Percentiles rank a stretch among this genome's conserved stretches.
Evolutionary conservation across 2,113 vertebrate genomes (phyloP).

Genomic region (Hemicordylus capensis): DNA sequence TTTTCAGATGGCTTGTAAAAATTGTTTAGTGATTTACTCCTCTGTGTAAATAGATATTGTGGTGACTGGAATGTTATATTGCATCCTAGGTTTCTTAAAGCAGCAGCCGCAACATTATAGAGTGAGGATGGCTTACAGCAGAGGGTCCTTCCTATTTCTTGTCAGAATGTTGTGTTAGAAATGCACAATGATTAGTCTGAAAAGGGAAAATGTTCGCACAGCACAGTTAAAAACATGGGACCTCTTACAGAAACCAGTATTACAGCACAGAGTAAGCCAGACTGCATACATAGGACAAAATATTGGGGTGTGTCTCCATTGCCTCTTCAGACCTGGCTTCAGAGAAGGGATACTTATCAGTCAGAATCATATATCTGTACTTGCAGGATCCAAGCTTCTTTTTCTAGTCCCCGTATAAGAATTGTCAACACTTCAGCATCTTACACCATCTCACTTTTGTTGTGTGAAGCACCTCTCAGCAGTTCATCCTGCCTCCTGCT

Average conservation of each 20-base stretch:
- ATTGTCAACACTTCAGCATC: background rate
- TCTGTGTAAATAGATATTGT: conserved; percentile 60
- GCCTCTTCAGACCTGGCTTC: background rate
- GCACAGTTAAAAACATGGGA: background rate
- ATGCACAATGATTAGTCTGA: background rate
- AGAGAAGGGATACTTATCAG: background rate
- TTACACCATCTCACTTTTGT: background rate
- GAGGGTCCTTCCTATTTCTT: background rate
- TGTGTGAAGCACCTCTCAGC: background rate
- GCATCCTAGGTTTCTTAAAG: conserved; percentile 58
- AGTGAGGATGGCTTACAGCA: conserved; percentile 28
- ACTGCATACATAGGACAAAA: background rate
- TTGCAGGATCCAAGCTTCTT: background rate
- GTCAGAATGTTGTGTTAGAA: background rate
- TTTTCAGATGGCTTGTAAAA: conserved; percentile 44
- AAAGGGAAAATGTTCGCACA: background rate
- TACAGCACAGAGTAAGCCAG: background rate
- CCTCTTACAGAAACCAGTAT: background rate
- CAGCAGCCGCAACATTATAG: conserved; percentile 64
- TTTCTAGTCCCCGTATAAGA: background rate
- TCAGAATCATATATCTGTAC: background rate
- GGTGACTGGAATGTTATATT: conserved; percentile 61
- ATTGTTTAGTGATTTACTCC: conserved; percentile 42
- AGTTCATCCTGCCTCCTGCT: background rate
- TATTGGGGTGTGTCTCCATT: background rate